Evolutionary conservation across 2,113 vertebrate species (phyloP).

Genomic region (Platichthys stellatus): DNA sequence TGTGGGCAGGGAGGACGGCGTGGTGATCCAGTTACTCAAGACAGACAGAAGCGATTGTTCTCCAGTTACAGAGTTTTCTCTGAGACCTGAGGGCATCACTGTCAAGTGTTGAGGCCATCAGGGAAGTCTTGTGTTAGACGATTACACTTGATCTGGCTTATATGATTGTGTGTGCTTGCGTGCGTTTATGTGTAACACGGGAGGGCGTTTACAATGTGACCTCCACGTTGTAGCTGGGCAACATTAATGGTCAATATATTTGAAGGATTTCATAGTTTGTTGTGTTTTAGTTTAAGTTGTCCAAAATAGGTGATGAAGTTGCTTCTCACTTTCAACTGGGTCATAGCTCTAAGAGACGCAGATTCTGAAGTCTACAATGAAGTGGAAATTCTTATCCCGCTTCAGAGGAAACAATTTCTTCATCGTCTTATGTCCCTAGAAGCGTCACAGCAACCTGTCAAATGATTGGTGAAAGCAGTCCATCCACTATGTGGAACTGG

Average conservation of each 20-base stretch:
- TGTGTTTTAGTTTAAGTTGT: neutral
- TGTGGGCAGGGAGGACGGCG: constrained; percentile 58
- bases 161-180: constrained; percentile 23
- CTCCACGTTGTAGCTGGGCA: constrained; percentile 29
- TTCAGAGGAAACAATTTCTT: neutral
- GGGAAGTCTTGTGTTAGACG: constrained; percentile 74
- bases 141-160: constrained; percentile 68
- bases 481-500: neutral
- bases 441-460: constrained; percentile 76
- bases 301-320: constrained; percentile 15
- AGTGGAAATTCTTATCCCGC: neutral
- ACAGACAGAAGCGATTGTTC: constrained; percentile 79
- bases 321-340: neutral
- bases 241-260: neutral
- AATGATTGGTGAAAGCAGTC: constrained; percentile 50
- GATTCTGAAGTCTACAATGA: neutral
- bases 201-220: constrained; percentile 50
- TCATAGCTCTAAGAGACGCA: neutral
- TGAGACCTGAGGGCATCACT: constrained; percentile 78
- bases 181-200: neutral
- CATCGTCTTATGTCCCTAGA: constrained; percentile 34
- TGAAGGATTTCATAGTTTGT: neutral
- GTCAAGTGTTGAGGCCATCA: constrained; percentile 74
- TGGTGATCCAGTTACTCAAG: constrained; percentile 75
- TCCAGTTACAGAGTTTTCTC: constrained; percentile 76